Evolutionary conservation across 1,140 invertebrate genomes (phyloP).

Genomic region (Cheumatopsyche charites): DNA sequence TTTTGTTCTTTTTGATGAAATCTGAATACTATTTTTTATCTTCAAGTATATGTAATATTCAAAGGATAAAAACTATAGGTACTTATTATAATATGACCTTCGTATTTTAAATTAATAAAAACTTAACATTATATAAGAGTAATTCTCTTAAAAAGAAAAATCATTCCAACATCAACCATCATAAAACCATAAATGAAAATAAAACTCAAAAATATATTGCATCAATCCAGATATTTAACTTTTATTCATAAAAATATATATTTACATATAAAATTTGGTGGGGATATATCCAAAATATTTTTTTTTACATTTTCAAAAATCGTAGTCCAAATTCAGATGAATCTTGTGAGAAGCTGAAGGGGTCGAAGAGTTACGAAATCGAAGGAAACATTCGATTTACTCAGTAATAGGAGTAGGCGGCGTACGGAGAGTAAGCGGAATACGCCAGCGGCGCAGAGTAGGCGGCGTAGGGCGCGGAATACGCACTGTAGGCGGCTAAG

Average conservation of each 20-base stretch:
- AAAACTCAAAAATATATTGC: constrained; percentile 3
- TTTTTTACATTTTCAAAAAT: not conserved
- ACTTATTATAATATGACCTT: too few relatives aligned
- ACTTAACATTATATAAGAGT: too few relatives aligned
- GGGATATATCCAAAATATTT: not conserved
- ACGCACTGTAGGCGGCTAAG: constrained; percentile 54
- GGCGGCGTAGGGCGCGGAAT: constrained; percentile 53
- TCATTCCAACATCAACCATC: too few relatives aligned
- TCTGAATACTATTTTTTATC: too few relatives aligned
- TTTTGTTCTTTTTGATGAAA: too few relatives aligned
- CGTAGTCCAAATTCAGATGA: not conserved
- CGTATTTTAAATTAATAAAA: too few relatives aligned
- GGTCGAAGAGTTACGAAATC: not conserved
- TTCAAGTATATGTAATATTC: too few relatives aligned
- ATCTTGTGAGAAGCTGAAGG: not conserved
- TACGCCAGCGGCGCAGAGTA: constrained; percentile 38
- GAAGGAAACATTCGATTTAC: too few relatives aligned
- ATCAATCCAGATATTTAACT: not conserved
- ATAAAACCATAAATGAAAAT: not conserved
- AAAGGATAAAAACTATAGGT: too few relatives aligned
- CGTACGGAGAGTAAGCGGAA: constrained; percentile 48
- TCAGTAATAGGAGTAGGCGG: constrained; percentile 44
- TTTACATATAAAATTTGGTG: constrained; percentile 38
- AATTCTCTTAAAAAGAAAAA: too few relatives aligned
- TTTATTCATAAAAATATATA: constrained; percentile 32